Base-by-base conservation (phyloP, 2,797 vertebrate genomes). In the Columba guinea region DNA sequence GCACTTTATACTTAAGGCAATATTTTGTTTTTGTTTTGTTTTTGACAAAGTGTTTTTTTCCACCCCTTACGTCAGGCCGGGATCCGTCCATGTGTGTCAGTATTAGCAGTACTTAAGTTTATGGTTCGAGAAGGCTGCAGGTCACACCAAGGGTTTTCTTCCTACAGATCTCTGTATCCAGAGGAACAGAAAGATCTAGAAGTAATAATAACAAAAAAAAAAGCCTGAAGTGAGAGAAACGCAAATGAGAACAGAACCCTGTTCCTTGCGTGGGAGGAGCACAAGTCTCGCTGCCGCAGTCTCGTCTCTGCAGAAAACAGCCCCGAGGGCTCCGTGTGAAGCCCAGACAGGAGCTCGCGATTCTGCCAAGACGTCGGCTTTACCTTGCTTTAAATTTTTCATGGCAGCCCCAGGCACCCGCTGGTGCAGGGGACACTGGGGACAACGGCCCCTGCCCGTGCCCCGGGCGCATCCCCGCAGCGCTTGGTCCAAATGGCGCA, bases 1-100 rank as follows among this genome's bases (percentile, higher is more conserved):
- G 63, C 75, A 83, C 86, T 96, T 97, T 94, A 95, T 84, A 97
- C 93, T 98, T 98, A 98, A 98, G 98, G 98, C 98, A 98, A 97
- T 96, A 96, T 96, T 96, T 86, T 89, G 41, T 91, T 94, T 94
- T 71, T 8, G 0, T 88, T 95, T 89, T 76, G 48, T 58, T 94
- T 91, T 73, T 74, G 89, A 97, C 89, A 88, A 93, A 96, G 90
- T 94, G 85, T 86, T 59, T 85, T n/a, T 94, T 95, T 94, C 92
- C 67, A 90, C 90, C 78, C 97, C 95, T 95, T 95, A 69, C 60
- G 68, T 95, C 94, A 89, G 51, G 87, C 92, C 92, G 87, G 94
- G 90, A 89, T 96, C 94, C 90, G 2, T 88, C 93, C 71, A 87
- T 37, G 26, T 94, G 68, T 91, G 91, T 96, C 96, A 94, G 94